Conservation (phyloP, 2,888 invertebrate genomes). For the Thereva unica region DNA sequence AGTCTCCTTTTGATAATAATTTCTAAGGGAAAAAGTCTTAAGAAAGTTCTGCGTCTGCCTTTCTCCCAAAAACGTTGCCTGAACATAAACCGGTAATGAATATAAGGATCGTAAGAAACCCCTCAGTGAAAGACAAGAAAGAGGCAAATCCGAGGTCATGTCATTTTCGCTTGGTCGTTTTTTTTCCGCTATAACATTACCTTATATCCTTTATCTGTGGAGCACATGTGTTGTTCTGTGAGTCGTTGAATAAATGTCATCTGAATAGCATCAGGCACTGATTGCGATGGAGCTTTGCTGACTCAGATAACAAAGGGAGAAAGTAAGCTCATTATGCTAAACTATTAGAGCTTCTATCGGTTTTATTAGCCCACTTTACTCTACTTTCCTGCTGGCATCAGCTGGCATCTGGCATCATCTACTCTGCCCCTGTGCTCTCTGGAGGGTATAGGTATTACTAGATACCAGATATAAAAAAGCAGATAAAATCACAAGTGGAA, state of each 20-base stretch:
- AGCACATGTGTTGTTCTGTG: slow-evolving; percentile 28
- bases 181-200: slow-evolving; percentile 19
- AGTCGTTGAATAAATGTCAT: slow-evolving; percentile 32
- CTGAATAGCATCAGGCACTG: slow-evolving; percentile 31
- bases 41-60: no score
- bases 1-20: no score
- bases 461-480: no score
- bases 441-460: no score
- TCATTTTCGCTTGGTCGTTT: slow-evolving; percentile 29
- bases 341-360: slow-evolving; percentile 28
- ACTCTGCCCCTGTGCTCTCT: no score
- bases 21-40: no score
- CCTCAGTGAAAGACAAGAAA: slow-evolving; percentile 23
- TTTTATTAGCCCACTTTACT: slow-evolving; percentile 26
- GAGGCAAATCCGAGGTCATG: slow-evolving; percentile 34
- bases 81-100: slow-evolving; percentile 21
- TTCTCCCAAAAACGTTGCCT: no score
- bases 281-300: slow-evolving; percentile 29
- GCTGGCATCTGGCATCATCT: slow-evolving; percentile 9
- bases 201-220: slow-evolving; percentile 29
- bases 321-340: slow-evolving; percentile 35
- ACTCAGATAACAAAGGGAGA: slow-evolving; percentile 13
- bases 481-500: no score
- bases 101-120: slow-evolving; percentile 6
- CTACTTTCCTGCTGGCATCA: slow-evolving; percentile 18